These are phyloP conservation scores for Pseudococcus viburni DNA, from an alignment of 2,888 invertebrate genomes.

Conservation along the genomic window DNA sequence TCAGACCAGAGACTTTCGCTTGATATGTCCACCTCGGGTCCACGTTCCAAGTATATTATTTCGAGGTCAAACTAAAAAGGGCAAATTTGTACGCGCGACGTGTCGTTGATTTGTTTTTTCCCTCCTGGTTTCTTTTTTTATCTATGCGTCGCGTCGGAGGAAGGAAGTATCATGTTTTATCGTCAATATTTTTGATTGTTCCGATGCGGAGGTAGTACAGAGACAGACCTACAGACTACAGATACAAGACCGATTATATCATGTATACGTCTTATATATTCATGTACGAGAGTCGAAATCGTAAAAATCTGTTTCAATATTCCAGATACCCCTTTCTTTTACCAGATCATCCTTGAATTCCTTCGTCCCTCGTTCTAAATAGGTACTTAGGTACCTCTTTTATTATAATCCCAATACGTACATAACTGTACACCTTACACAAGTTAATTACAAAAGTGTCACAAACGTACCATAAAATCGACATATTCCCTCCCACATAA, in stretches of 20 bases:
- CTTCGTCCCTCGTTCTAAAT: too few species aligned
- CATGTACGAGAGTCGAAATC: background rate
- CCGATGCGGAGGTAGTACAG: slow-evolving; percentile 5
- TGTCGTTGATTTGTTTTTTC: slow-evolving; percentile 11
- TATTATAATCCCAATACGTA: background rate
- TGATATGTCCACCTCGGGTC: background rate
- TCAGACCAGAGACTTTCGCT: slow-evolving; percentile 14
- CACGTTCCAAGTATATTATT: background rate
- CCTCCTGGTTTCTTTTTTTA: background rate
- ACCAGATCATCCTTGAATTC: too few species aligned
- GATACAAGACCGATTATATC: background rate
- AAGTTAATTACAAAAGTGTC: background rate
- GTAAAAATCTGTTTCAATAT: background rate
- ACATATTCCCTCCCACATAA: background rate
- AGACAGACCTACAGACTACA: background rate
- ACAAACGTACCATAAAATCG: background rate
- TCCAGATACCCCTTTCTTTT: too few species aligned
- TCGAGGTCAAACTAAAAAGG: slow-evolving; percentile 26
- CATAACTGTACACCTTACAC: too few species aligned
- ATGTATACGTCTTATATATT: background rate
- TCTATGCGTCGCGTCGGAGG: background rate
- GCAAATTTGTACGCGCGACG: slow-evolving; percentile 26
- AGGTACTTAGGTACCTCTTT: too few species aligned
- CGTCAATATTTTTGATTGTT: slow-evolving; percentile 1
- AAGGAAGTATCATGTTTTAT: slow-evolving; percentile 29